Evolutionary conservation across 30 jellyfish, hydroid and myxozoan species (phyloP), one percentile per base, ranked within the genome.

Genomic region (Nemopilema nomurai): DNA sequence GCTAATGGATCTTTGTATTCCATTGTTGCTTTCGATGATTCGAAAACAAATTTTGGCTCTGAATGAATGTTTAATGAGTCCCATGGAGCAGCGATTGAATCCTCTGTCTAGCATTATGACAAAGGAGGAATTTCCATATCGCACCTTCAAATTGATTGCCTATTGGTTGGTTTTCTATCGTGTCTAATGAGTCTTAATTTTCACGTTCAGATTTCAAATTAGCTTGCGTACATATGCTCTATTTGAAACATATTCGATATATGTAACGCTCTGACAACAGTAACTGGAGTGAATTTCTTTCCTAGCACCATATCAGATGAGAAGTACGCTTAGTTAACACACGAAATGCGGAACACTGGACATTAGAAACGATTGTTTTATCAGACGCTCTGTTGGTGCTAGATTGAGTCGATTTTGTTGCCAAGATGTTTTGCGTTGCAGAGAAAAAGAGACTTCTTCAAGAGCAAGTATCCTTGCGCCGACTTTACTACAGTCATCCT

Each of bases 401-500:
- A 13, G 57, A 6, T 41, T 41, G 57, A 41, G 13, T 41, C 57
- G 57, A 41, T 41, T 41, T 41, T 13, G 57, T 41, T 41, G 57
- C 57, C 13, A 41, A 41, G 6, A 41, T 41, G 57, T 3, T 41
- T 41, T 6, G 57, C 57, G 57, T 41, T 41, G 57, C 57, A 41
- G 57, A 41, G 57, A 41, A 41, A 41, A 41, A 41, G 57, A 41
- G 57, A 41, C 57, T 41, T 41, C 13, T 41, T 6, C 57, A 41
- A 41, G 57, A 41, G 57, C 57, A 52, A 18, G 41, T 32, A 22
- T 83, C 90, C 17, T 73, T 82, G 79, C 82, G 90, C 32, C 68
- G 90, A 27, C 63, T 82, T 21, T 69, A 82, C 74, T 67, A 82
- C 52, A 67, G 84, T n/a, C 90, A 82, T 51, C 90, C 90, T 22